phyloP scores from a whole-genome alignment of 1,140 invertebrate species.

The Schlechtendalia chinensis region DNA sequence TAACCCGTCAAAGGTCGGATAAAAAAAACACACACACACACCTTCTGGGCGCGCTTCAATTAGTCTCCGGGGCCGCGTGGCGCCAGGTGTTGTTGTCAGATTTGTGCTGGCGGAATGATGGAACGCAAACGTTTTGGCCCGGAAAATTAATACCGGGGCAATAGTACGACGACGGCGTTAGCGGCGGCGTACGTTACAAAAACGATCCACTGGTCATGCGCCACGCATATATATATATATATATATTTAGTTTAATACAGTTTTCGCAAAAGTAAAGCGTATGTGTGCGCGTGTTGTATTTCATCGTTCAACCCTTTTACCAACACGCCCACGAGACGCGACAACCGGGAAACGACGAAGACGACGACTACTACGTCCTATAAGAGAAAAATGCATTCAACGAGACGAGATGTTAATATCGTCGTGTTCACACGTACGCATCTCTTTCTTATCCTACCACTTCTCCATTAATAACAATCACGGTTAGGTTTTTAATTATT shows the following conservation, averaged over 20 bases:
- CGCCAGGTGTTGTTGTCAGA: slow-evolving; percentile 48
- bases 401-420: no score
- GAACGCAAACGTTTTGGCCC: slow-evolving; percentile 43
- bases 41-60: slow-evolving; percentile 33
- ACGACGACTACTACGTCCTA: no score
- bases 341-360: no score
- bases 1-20: background rate
- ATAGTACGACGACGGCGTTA: no score
- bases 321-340: no score
- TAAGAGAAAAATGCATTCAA: no score
- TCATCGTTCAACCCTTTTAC: no score
- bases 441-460: no score
- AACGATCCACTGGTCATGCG: background rate
- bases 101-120: slow-evolving; percentile 28
- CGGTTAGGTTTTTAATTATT: background rate
- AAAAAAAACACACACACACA: background rate
- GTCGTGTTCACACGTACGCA: no score
- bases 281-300: background rate
- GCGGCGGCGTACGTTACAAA: slow-evolving; percentile 7
- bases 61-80: slow-evolving; percentile 1
- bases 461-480: background rate
- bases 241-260: background rate
- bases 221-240: background rate
- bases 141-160: slow-evolving; percentile 35
- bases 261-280: background rate